These are phyloP conservation scores for Orius insidiosus DNA, from an alignment of 1,140 invertebrate genomes.

Conservation along the genomic window DNA sequence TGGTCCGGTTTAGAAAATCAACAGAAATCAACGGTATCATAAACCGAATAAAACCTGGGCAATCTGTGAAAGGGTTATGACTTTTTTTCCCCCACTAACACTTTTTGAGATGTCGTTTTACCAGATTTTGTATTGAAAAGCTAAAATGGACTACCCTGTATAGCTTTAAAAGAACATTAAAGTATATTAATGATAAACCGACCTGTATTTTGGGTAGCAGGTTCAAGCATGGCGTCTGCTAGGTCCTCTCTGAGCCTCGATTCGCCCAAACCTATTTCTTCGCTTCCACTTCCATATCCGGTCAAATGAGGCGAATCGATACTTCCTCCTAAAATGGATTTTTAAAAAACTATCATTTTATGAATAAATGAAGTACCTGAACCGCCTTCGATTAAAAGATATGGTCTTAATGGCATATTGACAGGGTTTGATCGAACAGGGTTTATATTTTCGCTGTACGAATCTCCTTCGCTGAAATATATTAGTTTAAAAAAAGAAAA, in stretches of 20 bases:
- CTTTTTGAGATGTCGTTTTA: no score
- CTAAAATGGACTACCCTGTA: no score
- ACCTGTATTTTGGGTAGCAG: constrained; percentile 26
- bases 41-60: no score
- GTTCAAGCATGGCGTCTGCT: constrained; percentile 86
- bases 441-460: constrained; percentile 54
- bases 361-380: constrained; percentile 65
- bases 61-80: no score
- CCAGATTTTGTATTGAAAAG: no score
- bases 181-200: neutral
- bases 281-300: constrained; percentile 34
- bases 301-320: constrained; percentile 16
- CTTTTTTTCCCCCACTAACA: no score
- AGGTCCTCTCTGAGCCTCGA: constrained; percentile 72
- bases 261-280: constrained; percentile 35
- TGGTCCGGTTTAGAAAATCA: no score
- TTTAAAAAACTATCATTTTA: constrained; percentile 24
- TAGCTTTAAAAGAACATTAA: neutral
- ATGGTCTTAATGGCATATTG: constrained; percentile 63
- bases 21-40: no score
- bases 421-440: constrained; percentile 72
- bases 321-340: constrained; percentile 20
- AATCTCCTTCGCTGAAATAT: constrained; percentile 11
- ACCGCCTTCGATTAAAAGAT: constrained; percentile 69
- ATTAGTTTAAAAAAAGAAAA: constrained; percentile 34